Evolutionary conservation across 1,140 invertebrate genomes (phyloP).

Genomic region (Oscheius sp.): DNA sequence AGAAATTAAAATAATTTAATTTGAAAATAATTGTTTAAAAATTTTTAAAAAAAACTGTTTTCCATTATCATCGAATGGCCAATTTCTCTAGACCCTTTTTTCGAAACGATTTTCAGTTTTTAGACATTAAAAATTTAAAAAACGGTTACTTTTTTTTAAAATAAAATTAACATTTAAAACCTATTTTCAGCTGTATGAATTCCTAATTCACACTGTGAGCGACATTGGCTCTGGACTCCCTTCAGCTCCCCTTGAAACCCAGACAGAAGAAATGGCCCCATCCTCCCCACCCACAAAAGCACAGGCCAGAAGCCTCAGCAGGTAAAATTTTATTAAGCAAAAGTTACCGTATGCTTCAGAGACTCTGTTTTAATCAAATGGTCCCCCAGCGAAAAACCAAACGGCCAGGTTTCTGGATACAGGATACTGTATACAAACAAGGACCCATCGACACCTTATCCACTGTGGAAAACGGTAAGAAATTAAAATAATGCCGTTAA

Average conservation of each 20-base stretch:
- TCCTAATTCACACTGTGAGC: conserved; percentile 90
- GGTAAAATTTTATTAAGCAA: not conserved
- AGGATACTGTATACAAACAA: conserved; percentile 89
- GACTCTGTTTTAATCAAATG: conserved; percentile 90
- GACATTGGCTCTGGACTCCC: conserved; percentile 82
- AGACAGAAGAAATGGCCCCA: conserved; percentile 89
- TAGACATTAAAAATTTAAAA: no score
- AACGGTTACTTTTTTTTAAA: no score
- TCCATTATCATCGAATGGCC: no score
- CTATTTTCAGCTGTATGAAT: conserved; percentile 79
- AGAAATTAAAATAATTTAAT: no score
- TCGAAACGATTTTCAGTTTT: no score
- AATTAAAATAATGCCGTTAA: not conserved
- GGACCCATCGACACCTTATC: conserved; percentile 31
- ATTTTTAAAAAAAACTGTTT: no score
- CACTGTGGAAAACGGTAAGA: conserved; percentile 44
- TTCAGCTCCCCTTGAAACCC: conserved; percentile 79
- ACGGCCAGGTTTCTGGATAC: conserved; percentile 85
- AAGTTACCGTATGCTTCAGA: conserved; percentile 65
- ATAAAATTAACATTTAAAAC: no score
- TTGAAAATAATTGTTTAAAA: no score
- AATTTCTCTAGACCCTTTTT: no score
- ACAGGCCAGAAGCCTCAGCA: conserved; percentile 81
- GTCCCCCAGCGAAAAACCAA: conserved; percentile 92
- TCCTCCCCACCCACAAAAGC: conserved; percentile 89